Evolutionary conservation across 2,113 vertebrate species (phyloP).

Genomic region (Climacteris rufus): DNA sequence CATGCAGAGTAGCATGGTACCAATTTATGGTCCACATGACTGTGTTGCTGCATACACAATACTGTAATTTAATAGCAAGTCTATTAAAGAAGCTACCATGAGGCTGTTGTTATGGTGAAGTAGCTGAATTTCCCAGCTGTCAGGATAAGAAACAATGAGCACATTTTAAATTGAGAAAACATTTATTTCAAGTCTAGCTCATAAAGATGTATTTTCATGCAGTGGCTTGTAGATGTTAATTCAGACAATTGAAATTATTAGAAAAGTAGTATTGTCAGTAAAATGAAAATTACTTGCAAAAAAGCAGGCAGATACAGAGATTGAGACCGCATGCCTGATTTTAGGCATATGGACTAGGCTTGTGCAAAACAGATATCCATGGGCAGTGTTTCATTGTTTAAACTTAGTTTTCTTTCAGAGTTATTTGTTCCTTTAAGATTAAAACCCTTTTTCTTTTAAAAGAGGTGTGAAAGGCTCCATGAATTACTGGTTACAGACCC

Average conservation of each 20-base stretch:
- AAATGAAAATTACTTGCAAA: not conserved
- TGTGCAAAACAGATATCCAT: not conserved
- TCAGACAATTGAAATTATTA: not conserved
- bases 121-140: not conserved
- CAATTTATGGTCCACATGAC: not conserved
- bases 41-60: not conserved
- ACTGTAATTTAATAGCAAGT: not conserved
- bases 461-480: not conserved
- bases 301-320: not conserved
- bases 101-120: not conserved
- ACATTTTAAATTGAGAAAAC: not conserved
- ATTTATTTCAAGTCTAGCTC: not conserved
- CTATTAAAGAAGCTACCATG: not conserved
- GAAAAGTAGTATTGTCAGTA: not conserved
- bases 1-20: not conserved
- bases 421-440: not conserved
- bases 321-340: not conserved
- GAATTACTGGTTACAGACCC: not conserved
- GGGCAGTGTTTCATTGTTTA: not conserved
- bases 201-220: not conserved
- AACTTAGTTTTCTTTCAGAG: not conserved
- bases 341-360: not conserved
- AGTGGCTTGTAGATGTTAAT: not conserved
- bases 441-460: not conserved
- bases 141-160: not conserved